Evolutionary conservation across 2,113 vertebrate genomes (phyloP).

Genomic region (Thomomys bottae): DNA sequence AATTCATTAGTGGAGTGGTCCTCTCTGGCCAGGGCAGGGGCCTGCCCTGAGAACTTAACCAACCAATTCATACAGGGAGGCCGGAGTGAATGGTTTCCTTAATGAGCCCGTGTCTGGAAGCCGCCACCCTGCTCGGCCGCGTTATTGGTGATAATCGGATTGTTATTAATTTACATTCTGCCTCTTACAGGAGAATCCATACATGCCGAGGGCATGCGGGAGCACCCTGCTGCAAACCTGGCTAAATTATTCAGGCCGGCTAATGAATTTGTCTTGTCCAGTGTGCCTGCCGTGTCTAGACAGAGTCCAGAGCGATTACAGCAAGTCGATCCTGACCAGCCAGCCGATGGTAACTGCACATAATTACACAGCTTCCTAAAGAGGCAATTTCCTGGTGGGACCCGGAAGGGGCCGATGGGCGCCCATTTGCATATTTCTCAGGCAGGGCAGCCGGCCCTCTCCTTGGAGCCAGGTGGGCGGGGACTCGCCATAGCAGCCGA

Average conservation of each 20-base stretch:
- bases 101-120: conserved; percentile 81
- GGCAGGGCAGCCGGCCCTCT: background rate
- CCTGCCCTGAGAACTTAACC: conserved; percentile 81
- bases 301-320: conserved; percentile 9
- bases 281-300: conserved; percentile 60
- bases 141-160: conserved; percentile 78
- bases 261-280: conserved; percentile 84
- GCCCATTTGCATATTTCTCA: background rate
- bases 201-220: conserved; percentile 76
- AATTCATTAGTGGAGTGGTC: background rate
- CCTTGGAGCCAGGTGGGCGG: background rate
- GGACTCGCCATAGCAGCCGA: background rate
- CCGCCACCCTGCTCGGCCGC: conserved; percentile 69
- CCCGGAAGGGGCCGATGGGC: fast-evolving
- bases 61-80: conserved; percentile 72
- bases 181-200: conserved; percentile 84
- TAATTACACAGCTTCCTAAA: background rate
- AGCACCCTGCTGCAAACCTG: conserved; percentile 77
- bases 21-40: conserved; percentile 16
- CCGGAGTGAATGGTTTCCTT: conserved; percentile 72
- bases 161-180: conserved; percentile 82
- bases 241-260: conserved; percentile 84
- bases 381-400: background rate
- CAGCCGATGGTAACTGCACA: background rate
- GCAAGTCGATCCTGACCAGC: conserved; percentile 10